Evolutionary conservation across 1,140 invertebrate species (phyloP), one percentile per base, ranked within the genome.

Genomic region (Caligus rogercresseyi): DNA sequence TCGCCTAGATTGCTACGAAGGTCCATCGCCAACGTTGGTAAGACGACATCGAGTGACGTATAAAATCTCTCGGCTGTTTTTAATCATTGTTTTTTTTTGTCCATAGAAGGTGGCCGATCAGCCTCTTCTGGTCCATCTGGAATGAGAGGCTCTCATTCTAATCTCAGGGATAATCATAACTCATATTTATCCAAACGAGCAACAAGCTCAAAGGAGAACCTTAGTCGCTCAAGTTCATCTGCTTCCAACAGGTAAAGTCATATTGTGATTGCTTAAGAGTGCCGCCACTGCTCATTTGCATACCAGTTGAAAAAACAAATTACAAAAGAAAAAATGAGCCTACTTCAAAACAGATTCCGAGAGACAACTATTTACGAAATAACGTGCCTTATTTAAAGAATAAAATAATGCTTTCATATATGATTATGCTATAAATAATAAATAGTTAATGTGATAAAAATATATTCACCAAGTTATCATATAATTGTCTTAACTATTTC

Each of bases 171-270:
- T 43, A 43, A 43, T 43, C 31, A 43, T 43, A 43, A 43, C 31
- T 43, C 31, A 11, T 43, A 43, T 43, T 43, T 43, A 43, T 43
- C 31, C n/a, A 43, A 43, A n/a, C 7, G 31, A n/a, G 31, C 31
- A 7, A 62, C 15, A 15, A 62, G 51, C 51, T 62, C 60, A 15
- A 62, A 62, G 25, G 60, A 62, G 60, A 62, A 62, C 21, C 51
- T 62, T 15, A 62, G 60, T 53, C n/a, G 60, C 14, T 62, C 60
- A 14, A 62, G 60, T 52, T 62, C 60, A 54, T 54, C 60, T 16
- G 24, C 60, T n/a, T 54, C 31, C 16, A 54, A 52, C 16, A 62
- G 60, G 60, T 62, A 59, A 21, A 16, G 20, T 2, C 18, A 16
- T 1, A 15, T 19, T 60, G 2, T n/a, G 16, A 18, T 3, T 18